These are phyloP conservation scores for Crocallis elinguaria DNA, from an alignment of 2,888 invertebrate species.

Conservation along the genomic window DNA sequence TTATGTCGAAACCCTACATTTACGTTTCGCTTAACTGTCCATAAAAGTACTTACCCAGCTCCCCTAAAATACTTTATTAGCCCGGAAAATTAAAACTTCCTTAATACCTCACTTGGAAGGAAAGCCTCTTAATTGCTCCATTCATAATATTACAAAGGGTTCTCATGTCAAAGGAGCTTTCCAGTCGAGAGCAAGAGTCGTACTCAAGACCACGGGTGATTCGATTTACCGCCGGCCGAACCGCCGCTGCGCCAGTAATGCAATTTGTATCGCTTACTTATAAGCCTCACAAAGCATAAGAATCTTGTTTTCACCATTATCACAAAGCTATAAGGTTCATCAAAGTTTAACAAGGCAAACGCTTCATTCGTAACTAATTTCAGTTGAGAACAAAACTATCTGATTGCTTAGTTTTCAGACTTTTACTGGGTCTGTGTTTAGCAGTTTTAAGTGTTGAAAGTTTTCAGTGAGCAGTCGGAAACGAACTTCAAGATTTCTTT, in stretches of 20 bases:
- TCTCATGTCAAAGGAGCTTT: constrained; percentile 57
- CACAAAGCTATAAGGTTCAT: constrained; percentile 1
- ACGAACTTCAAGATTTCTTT: not conserved
- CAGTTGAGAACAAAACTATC: constrained; percentile 15
- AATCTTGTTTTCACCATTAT: constrained; percentile 22
- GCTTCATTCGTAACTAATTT: constrained; percentile 8
- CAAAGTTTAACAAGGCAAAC: constrained; percentile 1
- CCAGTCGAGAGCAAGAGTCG: constrained; percentile 48
- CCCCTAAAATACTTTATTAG: constrained; percentile 23
- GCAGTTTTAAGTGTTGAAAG: not conserved
- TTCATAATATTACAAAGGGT: constrained; percentile 51
- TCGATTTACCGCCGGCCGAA: constrained; percentile 55
- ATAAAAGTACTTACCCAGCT: constrained; percentile 14
- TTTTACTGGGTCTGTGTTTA: not conserved
- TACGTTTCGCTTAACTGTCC: constrained; percentile 4
- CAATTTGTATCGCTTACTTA: constrained; percentile 43
- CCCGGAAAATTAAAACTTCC: constrained; percentile 24
- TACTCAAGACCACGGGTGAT: constrained; percentile 62
- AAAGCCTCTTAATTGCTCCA: constrained; percentile 38
- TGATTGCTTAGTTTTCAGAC: constrained; percentile 10
- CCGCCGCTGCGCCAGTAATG: constrained; percentile 56
- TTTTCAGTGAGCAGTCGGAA: not conserved
- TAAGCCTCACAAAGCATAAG: constrained; percentile 16
- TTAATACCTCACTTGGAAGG: constrained; percentile 26
- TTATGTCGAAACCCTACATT: constrained; percentile 5